A percentile compares a stretch with the other conserved stretches of the same genome.
Conservation (phyloP, 2,888 invertebrate species). For the Drosophila affinis region DNA sequence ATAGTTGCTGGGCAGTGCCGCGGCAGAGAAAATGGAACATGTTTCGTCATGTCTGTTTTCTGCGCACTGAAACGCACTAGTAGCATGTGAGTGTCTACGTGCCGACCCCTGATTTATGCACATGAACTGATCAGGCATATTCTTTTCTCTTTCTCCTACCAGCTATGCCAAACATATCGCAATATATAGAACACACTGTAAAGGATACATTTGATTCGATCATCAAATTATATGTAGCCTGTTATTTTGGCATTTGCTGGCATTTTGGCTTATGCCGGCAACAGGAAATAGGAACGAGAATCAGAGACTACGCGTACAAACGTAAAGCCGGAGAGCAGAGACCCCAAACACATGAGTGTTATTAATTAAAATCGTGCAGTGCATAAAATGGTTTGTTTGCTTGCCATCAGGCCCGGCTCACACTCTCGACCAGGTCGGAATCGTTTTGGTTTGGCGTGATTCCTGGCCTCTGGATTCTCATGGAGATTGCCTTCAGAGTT, state of each 20-base stretch:
- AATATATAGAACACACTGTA: neutral
- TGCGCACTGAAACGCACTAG: no score
- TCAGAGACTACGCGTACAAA: no score
- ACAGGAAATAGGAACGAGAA: neutral
- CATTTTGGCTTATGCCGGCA: neutral
- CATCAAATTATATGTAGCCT: neutral
- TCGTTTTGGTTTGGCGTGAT: neutral
- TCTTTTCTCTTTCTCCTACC: no score
- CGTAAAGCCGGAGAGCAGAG: neutral
- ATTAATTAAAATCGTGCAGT: conserved; percentile 81
- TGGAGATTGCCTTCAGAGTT: conserved; percentile 36
- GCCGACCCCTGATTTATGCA: no score
- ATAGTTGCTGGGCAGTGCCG: no score
- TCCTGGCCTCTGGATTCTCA: neutral
- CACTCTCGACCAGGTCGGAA: neutral
- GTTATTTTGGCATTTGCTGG: neutral
- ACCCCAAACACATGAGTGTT: conserved; percentile 58
- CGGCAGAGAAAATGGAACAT: no score
- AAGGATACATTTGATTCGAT: conserved; percentile 28
- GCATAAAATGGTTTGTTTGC: conserved; percentile 70
- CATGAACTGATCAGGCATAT: no score
- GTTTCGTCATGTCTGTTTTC: no score
- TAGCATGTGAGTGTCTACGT: no score
- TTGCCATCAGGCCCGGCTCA: conserved; percentile 40
- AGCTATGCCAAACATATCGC: neutral